Conservation (phyloP, 2,888 invertebrate genomes). For the Seladonia tumulorum region DNA sequence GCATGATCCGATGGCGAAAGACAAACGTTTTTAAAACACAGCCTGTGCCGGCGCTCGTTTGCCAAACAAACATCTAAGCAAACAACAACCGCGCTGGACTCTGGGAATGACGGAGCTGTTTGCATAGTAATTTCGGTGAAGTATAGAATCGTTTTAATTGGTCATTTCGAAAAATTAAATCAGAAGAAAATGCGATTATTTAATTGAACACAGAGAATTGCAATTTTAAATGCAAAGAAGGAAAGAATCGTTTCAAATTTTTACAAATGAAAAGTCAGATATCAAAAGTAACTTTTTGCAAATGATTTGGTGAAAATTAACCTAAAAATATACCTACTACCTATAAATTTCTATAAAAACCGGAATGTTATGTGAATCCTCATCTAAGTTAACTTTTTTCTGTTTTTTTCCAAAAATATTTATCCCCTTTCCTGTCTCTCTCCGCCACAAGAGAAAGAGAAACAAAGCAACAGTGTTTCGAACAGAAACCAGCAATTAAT, state of each 20-base stretch:
- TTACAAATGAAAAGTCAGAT: too few relatives aligned
- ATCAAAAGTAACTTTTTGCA: too few relatives aligned
- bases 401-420: background rate
- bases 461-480: background rate
- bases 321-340: too few relatives aligned
- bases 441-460: background rate
- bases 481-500: background rate
- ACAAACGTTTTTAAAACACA: slow-evolving; percentile 40
- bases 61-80: slow-evolving; percentile 33
- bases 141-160: background rate
- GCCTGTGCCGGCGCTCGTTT: slow-evolving; percentile 17
- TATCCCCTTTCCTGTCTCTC: too few relatives aligned
- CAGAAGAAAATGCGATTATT: background rate
- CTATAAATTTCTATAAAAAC: background rate
- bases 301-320: too few relatives aligned
- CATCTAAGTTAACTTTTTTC: background rate
- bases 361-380: background rate
- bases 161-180: background rate
- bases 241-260: too few relatives aligned
- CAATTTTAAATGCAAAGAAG: background rate
- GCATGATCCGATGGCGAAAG: slow-evolving; percentile 28
- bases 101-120: background rate
- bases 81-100: slow-evolving; percentile 1
- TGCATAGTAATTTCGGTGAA: background rate
- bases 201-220: too few relatives aligned